Evolutionary conservation across 2,888 invertebrate genomes (phyloP).

Genomic region (Busseola fusca): DNA sequence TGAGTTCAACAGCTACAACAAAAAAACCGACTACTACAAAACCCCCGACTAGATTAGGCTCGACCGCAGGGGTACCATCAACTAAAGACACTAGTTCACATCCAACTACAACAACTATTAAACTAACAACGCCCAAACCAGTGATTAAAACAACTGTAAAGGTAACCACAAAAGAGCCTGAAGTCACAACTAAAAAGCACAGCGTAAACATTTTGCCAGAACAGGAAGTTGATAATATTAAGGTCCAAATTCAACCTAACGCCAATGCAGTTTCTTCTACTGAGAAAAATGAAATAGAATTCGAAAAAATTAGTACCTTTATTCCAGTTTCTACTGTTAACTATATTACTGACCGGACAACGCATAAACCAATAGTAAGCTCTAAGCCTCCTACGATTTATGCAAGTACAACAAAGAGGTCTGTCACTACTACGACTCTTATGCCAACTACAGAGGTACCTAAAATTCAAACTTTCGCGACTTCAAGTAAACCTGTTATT

Average conservation of each 20-base stretch:
- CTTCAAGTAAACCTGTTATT: slow-evolving; percentile 60
- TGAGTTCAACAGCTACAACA: slow-evolving; percentile 49
- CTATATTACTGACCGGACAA: slow-evolving; percentile 74
- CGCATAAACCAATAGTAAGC: slow-evolving; percentile 65
- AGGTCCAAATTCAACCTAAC: slow-evolving; percentile 58
- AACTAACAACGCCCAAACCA: slow-evolving; percentile 48
- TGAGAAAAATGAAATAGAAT: slow-evolving; percentile 68
- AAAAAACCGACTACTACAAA: slow-evolving; percentile 38
- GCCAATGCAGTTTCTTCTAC: slow-evolving; percentile 63
- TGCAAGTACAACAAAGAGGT: slow-evolving; percentile 56
- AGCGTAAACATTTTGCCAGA: slow-evolving; percentile 59
- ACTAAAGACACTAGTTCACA: slow-evolving; percentile 33
- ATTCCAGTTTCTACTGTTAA: slow-evolving; percentile 76
- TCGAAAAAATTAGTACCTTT: slow-evolving; percentile 79
- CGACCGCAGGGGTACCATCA: slow-evolving; percentile 13
- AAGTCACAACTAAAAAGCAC: slow-evolving; percentile 57
- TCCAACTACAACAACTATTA: slow-evolving; percentile 49
- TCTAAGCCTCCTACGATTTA: slow-evolving; percentile 60
- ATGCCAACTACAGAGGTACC: slow-evolving; percentile 39
- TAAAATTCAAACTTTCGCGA: slow-evolving; percentile 32
- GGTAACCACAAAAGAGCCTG: slow-evolving; percentile 57
- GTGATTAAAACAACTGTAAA: slow-evolving; percentile 55
- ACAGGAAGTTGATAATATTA: slow-evolving; percentile 52
- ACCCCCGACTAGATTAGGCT: slow-evolving; percentile 44
- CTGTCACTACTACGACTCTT: slow-evolving; percentile 49